Evolutionary conservation across 2,888 invertebrate species (phyloP), one percentile per base, ranked within the genome.

Genomic region (Oconnorella tubifera): DNA sequence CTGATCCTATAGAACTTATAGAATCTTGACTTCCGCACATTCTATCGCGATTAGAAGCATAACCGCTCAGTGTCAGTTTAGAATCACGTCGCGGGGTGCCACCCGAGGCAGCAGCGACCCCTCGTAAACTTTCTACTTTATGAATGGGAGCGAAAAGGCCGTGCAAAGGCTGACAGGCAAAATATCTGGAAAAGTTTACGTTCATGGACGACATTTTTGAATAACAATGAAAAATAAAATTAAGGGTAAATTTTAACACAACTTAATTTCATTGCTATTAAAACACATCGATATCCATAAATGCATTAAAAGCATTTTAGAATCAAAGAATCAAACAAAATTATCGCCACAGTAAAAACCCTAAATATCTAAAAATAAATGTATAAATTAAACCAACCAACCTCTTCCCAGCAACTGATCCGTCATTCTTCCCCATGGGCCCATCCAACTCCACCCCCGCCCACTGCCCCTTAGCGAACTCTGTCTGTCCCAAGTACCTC

Each of bases 391-490:
- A 10, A 40, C 40, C 40, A 19, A 48, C 63, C 29, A 83, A 96
- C 93, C 92, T 90, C 55, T 73, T 73, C 4, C 73, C 73, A 48
- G 71, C 72, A 2, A 73, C 73, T 14, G 72, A 60, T 65, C 98
- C 97, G 79, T 98, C 95, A 82, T 98, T 97, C 84, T 97, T 97
- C 62, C 98, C 98, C 66, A 89, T 84, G 0, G 92, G 89, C 72
- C 95, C 93, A 79, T 96, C 95, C 73, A 98, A 85, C 82, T 97
- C 95, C 27, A 98, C 90, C 29, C 97, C 97, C 68, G 91, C 95
- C 96, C 96, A 97, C 74, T 92, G 88, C 40, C 97, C 97, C 40
- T 88, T 83, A 0, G 96, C 94, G 82, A 97, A 97, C 76, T 92
- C 90, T 33, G 96, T 91, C 59, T 86, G 84, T 31, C 97, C 97